Percentiles rank a stretch among this genome's conserved stretches.
phyloP scores from a whole-genome alignment of 2,797 vertebrate species.

The Sebastes alutus region DNA sequence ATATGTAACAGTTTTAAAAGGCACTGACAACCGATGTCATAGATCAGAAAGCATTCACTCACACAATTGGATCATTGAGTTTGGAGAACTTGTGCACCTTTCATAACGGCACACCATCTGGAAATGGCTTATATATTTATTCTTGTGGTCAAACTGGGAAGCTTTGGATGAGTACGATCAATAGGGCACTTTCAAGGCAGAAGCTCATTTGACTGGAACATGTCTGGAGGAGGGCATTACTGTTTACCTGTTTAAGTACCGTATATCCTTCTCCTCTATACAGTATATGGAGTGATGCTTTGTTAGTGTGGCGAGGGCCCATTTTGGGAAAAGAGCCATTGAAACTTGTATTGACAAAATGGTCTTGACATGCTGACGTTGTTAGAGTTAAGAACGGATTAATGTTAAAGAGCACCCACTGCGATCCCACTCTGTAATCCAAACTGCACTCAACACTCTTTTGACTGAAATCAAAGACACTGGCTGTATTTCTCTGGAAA shows the following conservation, averaged over 20 bases:
- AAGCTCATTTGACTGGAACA: neutral
- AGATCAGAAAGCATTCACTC: neutral
- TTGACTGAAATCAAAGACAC: neutral
- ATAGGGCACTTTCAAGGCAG: neutral
- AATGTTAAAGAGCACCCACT: neutral
- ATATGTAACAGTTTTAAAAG: neutral
- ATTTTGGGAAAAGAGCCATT: constrained; percentile 9
- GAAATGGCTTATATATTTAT: neutral
- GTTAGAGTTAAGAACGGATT: neutral
- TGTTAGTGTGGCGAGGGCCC: neutral
- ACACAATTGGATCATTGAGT: neutral
- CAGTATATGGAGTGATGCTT: neutral
- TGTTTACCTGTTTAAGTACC: neutral
- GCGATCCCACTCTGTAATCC: neutral
- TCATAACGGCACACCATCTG: neutral
- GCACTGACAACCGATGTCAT: neutral
- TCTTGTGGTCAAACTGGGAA: neutral
- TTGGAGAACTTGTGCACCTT: neutral
- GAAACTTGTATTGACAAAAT: constrained; percentile 14
- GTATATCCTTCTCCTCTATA: neutral
- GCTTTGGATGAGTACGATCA: neutral
- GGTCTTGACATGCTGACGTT: neutral
- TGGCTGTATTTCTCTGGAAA: neutral
- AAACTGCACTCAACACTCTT: neutral
- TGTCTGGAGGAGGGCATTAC: neutral